Evolutionary conservation across 1,140 invertebrate species (phyloP), one percentile per base, ranked within the genome.

Genomic region (Nixonia krombeini): DNA sequence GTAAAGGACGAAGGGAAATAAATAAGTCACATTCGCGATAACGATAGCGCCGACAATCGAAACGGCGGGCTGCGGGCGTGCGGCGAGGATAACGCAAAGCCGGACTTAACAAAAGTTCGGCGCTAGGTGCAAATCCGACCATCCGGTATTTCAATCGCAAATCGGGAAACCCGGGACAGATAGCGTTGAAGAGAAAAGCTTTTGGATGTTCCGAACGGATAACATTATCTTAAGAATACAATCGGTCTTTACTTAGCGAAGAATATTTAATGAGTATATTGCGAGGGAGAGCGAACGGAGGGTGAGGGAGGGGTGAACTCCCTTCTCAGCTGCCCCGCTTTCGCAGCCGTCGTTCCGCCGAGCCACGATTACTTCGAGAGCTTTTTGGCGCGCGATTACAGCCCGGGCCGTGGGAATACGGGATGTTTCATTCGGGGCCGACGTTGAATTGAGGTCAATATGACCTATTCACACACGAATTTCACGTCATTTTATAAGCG

Each of bases 141-240:
- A 51, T 63, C 62, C 68, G 58, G 46, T 66, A 71, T 71, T 71
- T 71, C 68, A 70, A 71, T 71, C 68, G 68, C 68, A 71, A 71
- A 71, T 66, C 62, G 68, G 47, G 5, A 65, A 70, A 70, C 68
- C 66, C 62, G 68, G 63, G 62, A 63, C 68, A 66, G 68, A 71
- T 71, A 71, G 61, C 59, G 40, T 53, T 56, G 40, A 28, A 37
- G 18, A 17, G 17, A 40, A 40, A 40, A 40, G 61, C 62, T 71
- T 69, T 71, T 44, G 62, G 62, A 71, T 71, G 42, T 59, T 65
- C 2, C 10, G 31, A 46, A 50, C 31, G 31, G 61, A 64, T 70
- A 52, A 16, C 40, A 29, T 58, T 70, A 65, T 70, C 67, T 50
- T 21, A 4, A 1, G 46, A 26, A 37, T 45, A 35, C 52, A 31